Percentiles rank a stretch among this genome's conserved stretches.
Evolutionary conservation across 2,113 vertebrate species (phyloP).

Genomic region (Crotalus tigris): DNA sequence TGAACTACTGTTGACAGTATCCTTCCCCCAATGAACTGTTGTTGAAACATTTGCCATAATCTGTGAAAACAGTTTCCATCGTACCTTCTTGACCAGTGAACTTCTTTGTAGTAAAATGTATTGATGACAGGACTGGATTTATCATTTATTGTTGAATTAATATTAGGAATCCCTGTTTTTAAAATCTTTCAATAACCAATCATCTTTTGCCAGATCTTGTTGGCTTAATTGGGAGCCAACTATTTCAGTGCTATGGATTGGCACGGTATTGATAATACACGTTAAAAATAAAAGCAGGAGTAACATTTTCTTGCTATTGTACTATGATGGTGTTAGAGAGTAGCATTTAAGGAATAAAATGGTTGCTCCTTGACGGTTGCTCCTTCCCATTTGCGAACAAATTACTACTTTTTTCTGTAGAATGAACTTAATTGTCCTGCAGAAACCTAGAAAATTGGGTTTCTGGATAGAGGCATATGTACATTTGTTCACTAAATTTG

Average conservation of each 20-base stretch:
- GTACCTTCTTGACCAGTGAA: background rate
- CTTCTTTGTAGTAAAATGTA: background rate
- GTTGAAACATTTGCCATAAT: background rate
- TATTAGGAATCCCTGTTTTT: slow-evolving; percentile 24
- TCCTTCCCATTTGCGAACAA: background rate
- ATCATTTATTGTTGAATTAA: slow-evolving; percentile 40
- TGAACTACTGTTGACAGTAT: background rate
- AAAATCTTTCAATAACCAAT: slow-evolving; percentile 28
- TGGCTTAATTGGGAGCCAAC: fast-evolving
- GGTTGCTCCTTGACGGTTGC: slow-evolving; percentile 17
- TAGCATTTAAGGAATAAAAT: slow-evolving; percentile 28
- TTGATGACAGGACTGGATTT: slow-evolving; percentile 27
- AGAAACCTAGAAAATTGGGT: background rate
- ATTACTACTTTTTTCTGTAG: slow-evolving; percentile 12
- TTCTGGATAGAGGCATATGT: background rate
- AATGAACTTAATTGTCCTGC: background rate
- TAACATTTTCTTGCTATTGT: slow-evolving; percentile 27
- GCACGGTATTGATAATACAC: background rate
- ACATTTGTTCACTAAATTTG: slow-evolving; percentile 4
- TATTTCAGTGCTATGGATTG: background rate
- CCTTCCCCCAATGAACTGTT: background rate
- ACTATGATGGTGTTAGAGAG: slow-evolving; percentile 21
- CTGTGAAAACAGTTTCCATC: background rate
- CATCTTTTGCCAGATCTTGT: slow-evolving; percentile 7
- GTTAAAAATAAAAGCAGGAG: background rate